Evolutionary conservation across 2,113 vertebrate genomes (phyloP), one percentile per base, ranked within the genome.

Genomic region (Upupa epops): DNA sequence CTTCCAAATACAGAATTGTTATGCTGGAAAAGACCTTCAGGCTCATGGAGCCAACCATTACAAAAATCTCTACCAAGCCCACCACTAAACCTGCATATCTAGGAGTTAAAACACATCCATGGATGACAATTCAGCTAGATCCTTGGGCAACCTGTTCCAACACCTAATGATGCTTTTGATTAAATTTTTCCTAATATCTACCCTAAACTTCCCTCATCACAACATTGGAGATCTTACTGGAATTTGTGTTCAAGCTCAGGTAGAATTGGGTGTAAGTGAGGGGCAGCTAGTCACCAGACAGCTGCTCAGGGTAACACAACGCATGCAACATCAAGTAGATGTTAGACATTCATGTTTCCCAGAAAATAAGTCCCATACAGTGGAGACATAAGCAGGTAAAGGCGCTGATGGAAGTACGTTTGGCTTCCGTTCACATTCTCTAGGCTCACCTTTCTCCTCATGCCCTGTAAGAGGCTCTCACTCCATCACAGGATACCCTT

Each of bases 281-380:
- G 52, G 64, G 45, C 15, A 65, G 24, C 16, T 29, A 25, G 28
- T 45, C 31, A 63, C 24, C 51, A 34, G 51, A 69, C 17, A 2
- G 26, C 5, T 77, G 42, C 42, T 77, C 29, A 11, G 49, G 25
- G 26, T 37, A 75, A 32, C 8, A 31, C 49, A 85, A 21, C 22
- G 8, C 45, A 31, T 0, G 0, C 32, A 21, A 42, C 3, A 54
- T 11, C 29, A 36, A 37, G 36, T 16, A 65, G 29, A 8, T 24
- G 45, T 9, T 72, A 58, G 77, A 29, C 58, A 58, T 40, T 64
- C 31, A 8, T 17, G 11, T 40, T 86, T 49, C 54, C 66, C 54
- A 72, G 56, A 65, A 66, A 75, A 58, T 32, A 4, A 73, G 28
- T 31, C 6, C 24, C 9, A 11, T 15, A 12, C 6, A 25, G 20